A percentile compares a stretch with the other conserved stretches of the same genome.
Conservation (phyloP, 1,140 invertebrate genomes). For the Ceratosolen solmsi region DNA sequence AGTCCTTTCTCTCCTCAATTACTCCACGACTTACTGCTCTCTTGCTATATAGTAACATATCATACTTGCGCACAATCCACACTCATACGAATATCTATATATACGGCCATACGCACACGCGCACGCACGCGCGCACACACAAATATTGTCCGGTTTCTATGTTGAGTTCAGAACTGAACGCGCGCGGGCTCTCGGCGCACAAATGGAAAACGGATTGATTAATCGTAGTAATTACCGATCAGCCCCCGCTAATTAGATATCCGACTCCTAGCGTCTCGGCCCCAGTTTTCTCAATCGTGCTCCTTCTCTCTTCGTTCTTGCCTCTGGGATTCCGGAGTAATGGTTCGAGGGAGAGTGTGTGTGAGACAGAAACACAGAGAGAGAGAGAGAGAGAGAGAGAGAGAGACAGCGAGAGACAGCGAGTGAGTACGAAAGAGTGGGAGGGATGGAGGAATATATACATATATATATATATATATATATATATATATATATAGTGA, state of each 20-base stretch:
- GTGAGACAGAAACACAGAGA: too few relatives aligned
- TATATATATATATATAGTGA: too few relatives aligned
- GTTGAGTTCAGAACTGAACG: too few relatives aligned
- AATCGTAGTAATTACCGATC: constrained; percentile 75
- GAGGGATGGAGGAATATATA: too few relatives aligned
- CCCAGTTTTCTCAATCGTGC: constrained; percentile 65
- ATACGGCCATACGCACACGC: background rate
- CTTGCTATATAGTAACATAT: background rate
- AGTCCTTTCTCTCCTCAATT: constrained; percentile 48
- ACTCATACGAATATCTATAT: too few relatives aligned
- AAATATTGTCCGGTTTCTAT: too few relatives aligned
- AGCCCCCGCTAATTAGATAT: constrained; percentile 75
- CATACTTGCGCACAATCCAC: too few relatives aligned
- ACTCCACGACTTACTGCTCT: constrained; percentile 29
- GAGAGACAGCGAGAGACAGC: too few relatives aligned
- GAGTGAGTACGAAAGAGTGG: too few relatives aligned
- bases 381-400: too few relatives aligned
- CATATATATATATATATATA: too few relatives aligned
- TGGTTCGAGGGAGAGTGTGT: constrained; percentile 51
- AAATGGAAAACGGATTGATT: constrained; percentile 76
- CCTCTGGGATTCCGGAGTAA: constrained; percentile 57
- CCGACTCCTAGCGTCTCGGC: constrained; percentile 67
- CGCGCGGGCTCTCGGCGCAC: constrained; percentile 18
- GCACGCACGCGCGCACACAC: background rate
- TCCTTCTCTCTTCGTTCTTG: constrained; percentile 59